These are phyloP conservation scores for Urocitellus parryii DNA, from an alignment of 2,113 vertebrate species.

Conservation along the genomic window DNA sequence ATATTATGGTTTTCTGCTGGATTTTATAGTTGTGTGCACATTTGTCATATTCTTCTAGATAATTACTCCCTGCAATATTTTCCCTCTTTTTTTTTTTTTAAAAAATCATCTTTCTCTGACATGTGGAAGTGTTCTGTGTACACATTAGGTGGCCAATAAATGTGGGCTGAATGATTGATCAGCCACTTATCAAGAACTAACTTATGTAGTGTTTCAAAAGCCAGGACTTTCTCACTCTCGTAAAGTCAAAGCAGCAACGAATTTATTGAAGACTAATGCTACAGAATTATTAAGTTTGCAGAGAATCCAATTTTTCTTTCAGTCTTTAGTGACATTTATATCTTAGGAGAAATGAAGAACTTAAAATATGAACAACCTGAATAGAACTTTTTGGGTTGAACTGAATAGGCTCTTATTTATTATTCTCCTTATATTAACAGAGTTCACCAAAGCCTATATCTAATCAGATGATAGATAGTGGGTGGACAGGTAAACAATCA, in stretches of 20 bases:
- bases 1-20: not conserved
- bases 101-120: not conserved
- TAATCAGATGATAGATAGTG: not conserved
- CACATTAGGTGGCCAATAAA: not conserved
- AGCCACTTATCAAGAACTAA: not conserved
- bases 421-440: not conserved
- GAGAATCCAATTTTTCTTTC: not conserved
- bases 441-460: not conserved
- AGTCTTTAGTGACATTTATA: not conserved
- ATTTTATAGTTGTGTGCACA: no score
- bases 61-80: not conserved
- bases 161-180: not conserved
- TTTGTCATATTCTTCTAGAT: not conserved
- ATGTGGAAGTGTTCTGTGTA: not conserved
- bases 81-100: no score
- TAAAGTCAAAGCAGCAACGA: not conserved
- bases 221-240: not conserved
- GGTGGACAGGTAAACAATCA: not conserved
- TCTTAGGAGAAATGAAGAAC: slow-evolving; percentile 12
- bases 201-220: not conserved
- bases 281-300: not conserved
- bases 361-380: not conserved
- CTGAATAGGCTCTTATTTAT: not conserved
- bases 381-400: not conserved
- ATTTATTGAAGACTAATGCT: not conserved